Evolutionary conservation across 1,140 invertebrate genomes (phyloP).

Genomic region (Chionoecetes opilio): DNA sequence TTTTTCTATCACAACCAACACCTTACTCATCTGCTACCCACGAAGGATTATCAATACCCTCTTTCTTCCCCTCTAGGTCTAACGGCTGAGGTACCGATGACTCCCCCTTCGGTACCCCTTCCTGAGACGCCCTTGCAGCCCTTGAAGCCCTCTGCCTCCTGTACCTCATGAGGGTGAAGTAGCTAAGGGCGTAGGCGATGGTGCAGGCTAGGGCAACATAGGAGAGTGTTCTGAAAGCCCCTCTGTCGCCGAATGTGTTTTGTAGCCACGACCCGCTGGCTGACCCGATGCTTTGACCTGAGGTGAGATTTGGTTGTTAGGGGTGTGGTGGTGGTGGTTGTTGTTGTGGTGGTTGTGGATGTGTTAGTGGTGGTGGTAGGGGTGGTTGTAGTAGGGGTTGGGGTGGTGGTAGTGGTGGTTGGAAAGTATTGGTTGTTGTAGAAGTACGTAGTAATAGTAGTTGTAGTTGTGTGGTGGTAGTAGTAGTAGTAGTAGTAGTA

Average conservation of each 20-base stretch:
- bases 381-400: not conserved
- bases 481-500: not conserved
- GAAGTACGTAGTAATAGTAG: not conserved
- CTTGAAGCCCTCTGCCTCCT: not conserved
- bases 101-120: not conserved
- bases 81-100: not conserved
- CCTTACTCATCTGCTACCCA: not conserved
- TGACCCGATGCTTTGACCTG: conserved; percentile 37
- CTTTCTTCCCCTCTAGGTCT: not conserved
- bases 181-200: not conserved
- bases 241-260: conserved; percentile 10
- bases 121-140: not conserved
- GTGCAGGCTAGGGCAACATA: not conserved
- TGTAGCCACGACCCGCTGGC: not conserved
- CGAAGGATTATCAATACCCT: conserved; percentile 29
- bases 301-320: not conserved
- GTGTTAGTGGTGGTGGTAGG: not conserved
- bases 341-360: not conserved
- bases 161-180: not conserved
- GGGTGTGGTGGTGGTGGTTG: not conserved
- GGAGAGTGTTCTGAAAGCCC: not conserved
- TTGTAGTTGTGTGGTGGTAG: not conserved
- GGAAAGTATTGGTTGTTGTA: too few species aligned
- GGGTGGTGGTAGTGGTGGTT: too few species aligned
- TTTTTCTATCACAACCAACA: not conserved